phyloP scores from a whole-genome alignment of 2,113 vertebrate genomes.

The Otolemur garnettii region DNA sequence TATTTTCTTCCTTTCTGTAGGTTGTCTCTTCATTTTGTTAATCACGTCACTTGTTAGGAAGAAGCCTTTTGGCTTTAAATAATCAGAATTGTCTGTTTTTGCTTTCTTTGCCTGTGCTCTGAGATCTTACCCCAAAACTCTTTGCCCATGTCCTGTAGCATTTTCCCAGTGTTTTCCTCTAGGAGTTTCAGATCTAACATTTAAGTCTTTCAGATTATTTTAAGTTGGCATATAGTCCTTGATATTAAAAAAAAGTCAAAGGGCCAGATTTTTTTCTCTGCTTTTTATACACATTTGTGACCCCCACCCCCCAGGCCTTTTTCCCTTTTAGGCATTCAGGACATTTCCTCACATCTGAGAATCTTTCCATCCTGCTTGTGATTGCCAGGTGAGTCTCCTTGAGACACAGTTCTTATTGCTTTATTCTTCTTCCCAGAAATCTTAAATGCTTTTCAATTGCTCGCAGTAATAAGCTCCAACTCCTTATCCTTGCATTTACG shows the following conservation, averaged over 20 bases:
- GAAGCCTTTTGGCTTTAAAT: neutral
- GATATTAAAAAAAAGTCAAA: neutral
- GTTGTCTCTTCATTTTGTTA: neutral
- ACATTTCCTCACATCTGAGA: neutral
- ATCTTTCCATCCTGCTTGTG: neutral
- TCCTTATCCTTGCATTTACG: constrained; percentile 32
- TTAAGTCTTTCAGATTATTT: neutral
- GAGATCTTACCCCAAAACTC: neutral
- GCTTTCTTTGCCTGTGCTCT: neutral
- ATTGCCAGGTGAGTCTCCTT: neutral
- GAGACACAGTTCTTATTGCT: neutral
- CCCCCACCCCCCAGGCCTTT: neutral
- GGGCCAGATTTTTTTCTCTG: neutral
- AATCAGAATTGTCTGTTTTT: neutral
- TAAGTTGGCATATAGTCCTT: neutral
- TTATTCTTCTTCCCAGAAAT: constrained; percentile 55
- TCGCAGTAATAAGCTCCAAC: constrained; percentile 25
- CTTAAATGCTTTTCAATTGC: neutral
- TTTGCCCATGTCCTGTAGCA: neutral
- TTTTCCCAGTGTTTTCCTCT: neutral
- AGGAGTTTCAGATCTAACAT: neutral
- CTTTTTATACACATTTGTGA: neutral
- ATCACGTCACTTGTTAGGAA: neutral
- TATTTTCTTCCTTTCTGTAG: neutral
- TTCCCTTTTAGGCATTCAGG: neutral